phyloP scores from a whole-genome alignment of 2,113 vertebrate genomes.

The Semicossyphus pulcher region DNA sequence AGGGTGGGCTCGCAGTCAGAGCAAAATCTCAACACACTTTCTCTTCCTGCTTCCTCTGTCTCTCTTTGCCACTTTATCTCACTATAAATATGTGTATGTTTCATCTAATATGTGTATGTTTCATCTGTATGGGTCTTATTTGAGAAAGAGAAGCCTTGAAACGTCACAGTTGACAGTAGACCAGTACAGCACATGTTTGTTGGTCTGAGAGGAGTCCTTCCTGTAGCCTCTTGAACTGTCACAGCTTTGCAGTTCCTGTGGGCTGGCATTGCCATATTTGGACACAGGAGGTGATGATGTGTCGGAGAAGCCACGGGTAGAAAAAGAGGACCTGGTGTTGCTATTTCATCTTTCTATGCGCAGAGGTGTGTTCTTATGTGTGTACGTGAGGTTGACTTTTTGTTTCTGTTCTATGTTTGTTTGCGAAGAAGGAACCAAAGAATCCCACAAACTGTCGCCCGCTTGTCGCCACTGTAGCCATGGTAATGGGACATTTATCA shows the following conservation, averaged over 20 bases:
- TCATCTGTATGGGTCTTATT: background rate
- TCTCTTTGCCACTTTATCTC: background rate
- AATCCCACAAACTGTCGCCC: background rate
- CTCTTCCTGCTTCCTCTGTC: background rate
- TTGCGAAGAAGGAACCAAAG: background rate
- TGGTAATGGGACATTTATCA: too few species aligned
- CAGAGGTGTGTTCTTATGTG: slow-evolving; percentile 20
- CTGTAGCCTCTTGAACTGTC: slow-evolving; percentile 12
- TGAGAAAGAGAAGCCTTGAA: background rate
- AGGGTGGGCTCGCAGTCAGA: background rate
- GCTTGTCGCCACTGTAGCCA: too few species aligned
- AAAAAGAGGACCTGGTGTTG: slow-evolving; percentile 40
- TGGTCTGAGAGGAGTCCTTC: slow-evolving; percentile 24
- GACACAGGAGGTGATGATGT: slow-evolving; percentile 37
- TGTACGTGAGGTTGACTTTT: slow-evolving; percentile 10
- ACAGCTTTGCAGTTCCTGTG: slow-evolving; percentile 28
- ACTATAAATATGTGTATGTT: background rate
- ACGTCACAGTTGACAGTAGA: too few species aligned
- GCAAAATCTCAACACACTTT: slow-evolving; percentile 6
- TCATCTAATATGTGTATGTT: background rate
- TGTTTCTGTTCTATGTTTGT: slow-evolving; percentile 47
- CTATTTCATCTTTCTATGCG: slow-evolving; percentile 25
- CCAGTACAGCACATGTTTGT: background rate
- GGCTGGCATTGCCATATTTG: slow-evolving; percentile 53
- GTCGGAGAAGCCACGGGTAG: slow-evolving; percentile 3